A percentile compares a stretch with the other conserved stretches of the same genome.
Evolutionary conservation across 2,113 vertebrate species (phyloP).

Genomic region (Caloenas nicobarica): DNA sequence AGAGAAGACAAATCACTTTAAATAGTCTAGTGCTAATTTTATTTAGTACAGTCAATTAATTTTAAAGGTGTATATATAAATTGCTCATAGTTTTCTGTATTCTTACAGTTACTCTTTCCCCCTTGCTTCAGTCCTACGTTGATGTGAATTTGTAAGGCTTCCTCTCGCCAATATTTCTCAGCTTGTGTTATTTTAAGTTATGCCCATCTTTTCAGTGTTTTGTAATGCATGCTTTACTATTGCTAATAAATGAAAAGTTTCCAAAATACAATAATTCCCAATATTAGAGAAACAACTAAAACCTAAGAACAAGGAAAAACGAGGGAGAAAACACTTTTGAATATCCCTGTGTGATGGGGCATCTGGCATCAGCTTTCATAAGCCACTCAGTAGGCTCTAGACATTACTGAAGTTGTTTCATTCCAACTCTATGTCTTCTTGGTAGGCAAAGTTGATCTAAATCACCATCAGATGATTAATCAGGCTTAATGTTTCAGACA

Average conservation of each 20-base stretch:
- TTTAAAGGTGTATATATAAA: constrained; percentile 6
- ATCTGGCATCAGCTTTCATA: background rate
- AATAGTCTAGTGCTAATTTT: constrained; percentile 37
- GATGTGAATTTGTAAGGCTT: background rate
- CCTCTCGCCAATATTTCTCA: background rate
- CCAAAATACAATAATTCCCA: background rate
- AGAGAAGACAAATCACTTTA: constrained; percentile 34
- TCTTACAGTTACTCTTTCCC: background rate
- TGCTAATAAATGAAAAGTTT: background rate
- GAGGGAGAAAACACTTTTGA: background rate
- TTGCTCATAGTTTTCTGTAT: background rate
- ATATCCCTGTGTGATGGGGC: background rate
- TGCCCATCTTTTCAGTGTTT: background rate
- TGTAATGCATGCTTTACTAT: background rate
- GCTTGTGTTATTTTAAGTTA: background rate
- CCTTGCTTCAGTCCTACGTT: background rate
- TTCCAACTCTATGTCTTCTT: background rate
- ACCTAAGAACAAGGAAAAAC: background rate
- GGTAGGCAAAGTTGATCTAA: background rate
- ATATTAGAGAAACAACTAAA: background rate
- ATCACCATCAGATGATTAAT: background rate
- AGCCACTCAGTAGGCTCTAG: background rate
- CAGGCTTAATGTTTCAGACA: background rate
- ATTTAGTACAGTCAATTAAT: constrained; percentile 40
- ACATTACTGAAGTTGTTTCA: background rate